Conservation (phyloP, 2,888 invertebrate genomes). For the Lasioglossum zephyrum region DNA sequence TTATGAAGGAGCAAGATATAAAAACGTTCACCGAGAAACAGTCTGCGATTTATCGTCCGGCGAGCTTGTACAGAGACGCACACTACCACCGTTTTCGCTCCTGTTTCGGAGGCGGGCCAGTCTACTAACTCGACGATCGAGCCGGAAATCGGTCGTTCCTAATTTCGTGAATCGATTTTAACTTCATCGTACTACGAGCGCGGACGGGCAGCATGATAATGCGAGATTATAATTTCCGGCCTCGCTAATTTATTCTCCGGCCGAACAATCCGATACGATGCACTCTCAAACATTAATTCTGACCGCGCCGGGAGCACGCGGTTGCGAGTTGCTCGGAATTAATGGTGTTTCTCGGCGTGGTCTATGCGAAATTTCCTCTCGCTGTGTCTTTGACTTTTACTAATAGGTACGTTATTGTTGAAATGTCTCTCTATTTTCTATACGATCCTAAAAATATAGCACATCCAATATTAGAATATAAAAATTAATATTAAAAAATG, state of each 20-base stretch:
- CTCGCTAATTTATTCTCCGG: conserved; percentile 8
- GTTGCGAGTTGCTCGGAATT: conserved; percentile 4
- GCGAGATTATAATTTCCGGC: neutral
- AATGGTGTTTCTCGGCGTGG: neutral
- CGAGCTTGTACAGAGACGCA: no score
- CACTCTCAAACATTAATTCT: conserved; percentile 2
- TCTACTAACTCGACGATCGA: neutral
- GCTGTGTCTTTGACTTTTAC: neutral
- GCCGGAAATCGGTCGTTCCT: neutral
- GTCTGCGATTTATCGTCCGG: neutral
- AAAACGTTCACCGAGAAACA: neutral
- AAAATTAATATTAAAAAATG: no score
- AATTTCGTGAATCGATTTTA: neutral
- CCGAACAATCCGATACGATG: neutral
- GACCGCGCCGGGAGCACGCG: neutral
- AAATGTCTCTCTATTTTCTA: neutral
- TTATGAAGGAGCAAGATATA: neutral
- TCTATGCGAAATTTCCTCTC: neutral
- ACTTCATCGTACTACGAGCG: neutral
- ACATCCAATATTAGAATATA: no score
- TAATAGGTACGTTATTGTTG: neutral
- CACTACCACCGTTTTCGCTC: no score
- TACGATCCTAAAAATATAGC: no score
- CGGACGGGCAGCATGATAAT: neutral
- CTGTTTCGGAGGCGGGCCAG: neutral